Percentiles rank a stretch among this genome's conserved stretches.
phyloP scores from a whole-genome alignment of 2,888 invertebrate species.

The Gibbula magus region DNA sequence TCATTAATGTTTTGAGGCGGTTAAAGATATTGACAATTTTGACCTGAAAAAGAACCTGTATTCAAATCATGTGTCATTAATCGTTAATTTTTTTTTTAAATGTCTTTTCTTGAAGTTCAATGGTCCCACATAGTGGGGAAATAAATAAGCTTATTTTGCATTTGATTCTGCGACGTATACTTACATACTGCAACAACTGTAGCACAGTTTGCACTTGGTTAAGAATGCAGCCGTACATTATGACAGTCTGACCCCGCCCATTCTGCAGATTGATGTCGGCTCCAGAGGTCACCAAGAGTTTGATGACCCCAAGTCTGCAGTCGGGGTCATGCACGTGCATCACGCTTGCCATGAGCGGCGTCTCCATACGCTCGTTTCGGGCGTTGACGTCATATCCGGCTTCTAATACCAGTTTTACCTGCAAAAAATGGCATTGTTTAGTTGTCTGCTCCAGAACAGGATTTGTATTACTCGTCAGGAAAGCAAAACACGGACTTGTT shows the following conservation, averaged over 20 bases:
- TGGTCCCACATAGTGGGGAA: no score
- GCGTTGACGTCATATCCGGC: constrained; percentile 24
- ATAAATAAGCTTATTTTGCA: no score
- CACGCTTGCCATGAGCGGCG: constrained; percentile 25
- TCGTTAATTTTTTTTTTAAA: no score
- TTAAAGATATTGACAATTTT: no score
- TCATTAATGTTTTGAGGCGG: no score
- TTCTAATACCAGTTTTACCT: constrained; percentile 21
- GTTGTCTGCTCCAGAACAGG: background rate
- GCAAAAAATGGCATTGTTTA: background rate
- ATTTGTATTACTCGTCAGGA: no score
- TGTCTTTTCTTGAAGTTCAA: no score
- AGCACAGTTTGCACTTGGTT: constrained; percentile 14
- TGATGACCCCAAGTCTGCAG: constrained; percentile 8
- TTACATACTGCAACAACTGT: constrained; percentile 10
- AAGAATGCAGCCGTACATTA: constrained; percentile 27
- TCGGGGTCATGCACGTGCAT: constrained; percentile 15
- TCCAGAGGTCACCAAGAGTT: constrained; percentile 11
- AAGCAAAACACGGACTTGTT: no score
- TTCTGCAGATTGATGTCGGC: constrained; percentile 26
- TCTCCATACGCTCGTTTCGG: constrained; percentile 21
- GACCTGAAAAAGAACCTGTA: no score
- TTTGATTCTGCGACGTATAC: no score
- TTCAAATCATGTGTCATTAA: no score
- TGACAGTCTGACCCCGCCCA: constrained; percentile 11